Evolutionary conservation across 2,888 invertebrate species (phyloP).

Genomic region (Scelioninae gen. 2): DNA sequence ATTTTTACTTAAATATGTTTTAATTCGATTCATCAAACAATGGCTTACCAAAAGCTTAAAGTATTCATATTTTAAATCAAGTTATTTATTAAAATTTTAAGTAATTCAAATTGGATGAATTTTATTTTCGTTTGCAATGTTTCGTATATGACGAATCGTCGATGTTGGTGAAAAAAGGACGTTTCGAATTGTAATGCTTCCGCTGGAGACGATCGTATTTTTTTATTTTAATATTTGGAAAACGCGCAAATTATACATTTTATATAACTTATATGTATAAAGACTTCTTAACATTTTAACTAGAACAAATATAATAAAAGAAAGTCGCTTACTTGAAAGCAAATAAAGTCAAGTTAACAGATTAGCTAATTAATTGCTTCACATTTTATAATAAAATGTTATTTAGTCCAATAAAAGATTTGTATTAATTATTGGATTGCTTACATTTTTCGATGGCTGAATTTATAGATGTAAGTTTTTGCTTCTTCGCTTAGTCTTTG

Average conservation of each 20-base stretch:
- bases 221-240: constrained; percentile 19
- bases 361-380: constrained; percentile 33
- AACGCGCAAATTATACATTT: constrained; percentile 13
- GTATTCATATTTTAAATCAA: too few relatives aligned
- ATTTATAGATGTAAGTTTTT: constrained; percentile 6
- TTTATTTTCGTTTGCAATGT: neutral
- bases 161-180: constrained; percentile 21
- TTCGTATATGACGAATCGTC: neutral
- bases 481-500: too few relatives aligned
- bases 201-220: constrained; percentile 29
- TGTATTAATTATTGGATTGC: constrained; percentile 25
- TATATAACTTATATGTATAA: constrained; percentile 28
- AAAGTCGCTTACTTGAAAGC: constrained; percentile 10
- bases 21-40: too few relatives aligned
- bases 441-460: constrained; percentile 29
- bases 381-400: constrained; percentile 44
- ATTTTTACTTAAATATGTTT: too few relatives aligned
- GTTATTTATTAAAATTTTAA: too few relatives aligned
- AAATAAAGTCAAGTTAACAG: constrained; percentile 27
- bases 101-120: too few relatives aligned
- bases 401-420: constrained; percentile 41
- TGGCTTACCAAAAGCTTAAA: too few relatives aligned
- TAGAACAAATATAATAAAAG: constrained; percentile 19
- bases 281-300: constrained; percentile 14
- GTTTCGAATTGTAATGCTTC: constrained; percentile 11